Evolutionary conservation across 1,140 invertebrate genomes (phyloP).

Genomic region (Caerostris extrusa): DNA sequence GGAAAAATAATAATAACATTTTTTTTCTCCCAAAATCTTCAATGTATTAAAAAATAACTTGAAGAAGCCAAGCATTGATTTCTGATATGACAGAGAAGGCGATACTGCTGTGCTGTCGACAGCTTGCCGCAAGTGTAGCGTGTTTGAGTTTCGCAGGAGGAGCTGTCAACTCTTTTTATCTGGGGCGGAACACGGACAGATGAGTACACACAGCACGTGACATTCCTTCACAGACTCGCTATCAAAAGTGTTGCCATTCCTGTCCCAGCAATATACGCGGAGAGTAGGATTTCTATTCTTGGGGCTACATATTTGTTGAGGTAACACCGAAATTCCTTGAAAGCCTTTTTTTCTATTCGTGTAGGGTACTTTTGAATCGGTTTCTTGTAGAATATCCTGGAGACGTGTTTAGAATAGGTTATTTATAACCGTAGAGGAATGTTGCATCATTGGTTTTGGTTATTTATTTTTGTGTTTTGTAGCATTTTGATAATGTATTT

Average conservation of each 20-base stretch:
- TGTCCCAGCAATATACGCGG: background rate
- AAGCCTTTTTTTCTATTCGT: slow-evolving; percentile 1
- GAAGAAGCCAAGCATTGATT: background rate
- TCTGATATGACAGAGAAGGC: background rate
- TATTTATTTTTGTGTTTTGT: too few relatives aligned
- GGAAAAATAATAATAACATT: too few relatives aligned
- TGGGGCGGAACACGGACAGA: background rate
- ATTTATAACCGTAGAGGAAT: background rate
- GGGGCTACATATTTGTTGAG: background rate
- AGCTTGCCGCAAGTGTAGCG: background rate
- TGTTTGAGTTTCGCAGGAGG: background rate
- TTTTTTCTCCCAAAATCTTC: background rate
- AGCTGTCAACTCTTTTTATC: background rate
- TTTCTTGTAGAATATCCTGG: background rate
- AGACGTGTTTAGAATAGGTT: background rate
- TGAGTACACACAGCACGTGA: slow-evolving; percentile 5
- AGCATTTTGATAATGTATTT: too few relatives aligned
- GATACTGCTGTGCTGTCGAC: background rate
- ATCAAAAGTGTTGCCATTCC: slow-evolving; percentile 28
- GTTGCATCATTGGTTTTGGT: too few relatives aligned
- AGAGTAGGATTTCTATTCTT: background rate
- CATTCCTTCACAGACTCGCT: slow-evolving; percentile 46
- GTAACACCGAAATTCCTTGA: background rate
- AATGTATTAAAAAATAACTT: background rate
- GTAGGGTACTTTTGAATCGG: background rate